Conservation (phyloP, 2,888 invertebrate genomes). For the Sphinx pinastri region DNA sequence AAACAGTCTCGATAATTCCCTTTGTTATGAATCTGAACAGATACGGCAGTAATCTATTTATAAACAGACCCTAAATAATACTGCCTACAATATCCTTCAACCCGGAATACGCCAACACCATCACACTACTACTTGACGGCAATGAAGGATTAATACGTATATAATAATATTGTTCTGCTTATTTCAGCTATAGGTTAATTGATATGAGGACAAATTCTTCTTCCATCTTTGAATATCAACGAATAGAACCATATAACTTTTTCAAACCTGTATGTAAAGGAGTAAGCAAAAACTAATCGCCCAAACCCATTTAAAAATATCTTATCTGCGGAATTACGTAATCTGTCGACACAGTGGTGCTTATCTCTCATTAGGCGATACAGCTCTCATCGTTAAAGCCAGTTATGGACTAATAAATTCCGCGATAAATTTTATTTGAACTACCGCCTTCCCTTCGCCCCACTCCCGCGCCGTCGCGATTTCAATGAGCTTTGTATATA, state of each 20-base stretch:
- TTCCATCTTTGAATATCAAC: no score
- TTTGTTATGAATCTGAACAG: conserved; percentile 15
- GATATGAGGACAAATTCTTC: no score
- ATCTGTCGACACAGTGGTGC: conserved; percentile 28
- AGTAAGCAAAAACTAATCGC: not conserved
- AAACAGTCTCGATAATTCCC: not conserved
- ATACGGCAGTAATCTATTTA: not conserved
- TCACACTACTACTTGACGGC: no score
- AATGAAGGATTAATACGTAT: no score
- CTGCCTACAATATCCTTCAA: no score
- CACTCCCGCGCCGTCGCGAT: conserved; percentile 35
- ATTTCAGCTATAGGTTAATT: no score
- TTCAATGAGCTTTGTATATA: conserved; percentile 43
- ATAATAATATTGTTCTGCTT: no score
- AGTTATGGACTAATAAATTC: conserved; percentile 58
- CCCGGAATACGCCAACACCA: no score
- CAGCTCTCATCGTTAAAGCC: conserved; percentile 53
- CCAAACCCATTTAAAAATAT: not conserved
- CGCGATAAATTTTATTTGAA: conserved; percentile 57
- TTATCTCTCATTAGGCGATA: conserved; percentile 67
- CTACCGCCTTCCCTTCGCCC: conserved; percentile 32
- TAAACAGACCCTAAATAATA: no score
- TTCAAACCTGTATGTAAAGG: no score
- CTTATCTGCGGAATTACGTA: conserved; percentile 7
- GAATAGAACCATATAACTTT: no score